phyloP scores from a whole-genome alignment of 1,140 invertebrate genomes.

The Drosophila sturtevanti region DNA sequence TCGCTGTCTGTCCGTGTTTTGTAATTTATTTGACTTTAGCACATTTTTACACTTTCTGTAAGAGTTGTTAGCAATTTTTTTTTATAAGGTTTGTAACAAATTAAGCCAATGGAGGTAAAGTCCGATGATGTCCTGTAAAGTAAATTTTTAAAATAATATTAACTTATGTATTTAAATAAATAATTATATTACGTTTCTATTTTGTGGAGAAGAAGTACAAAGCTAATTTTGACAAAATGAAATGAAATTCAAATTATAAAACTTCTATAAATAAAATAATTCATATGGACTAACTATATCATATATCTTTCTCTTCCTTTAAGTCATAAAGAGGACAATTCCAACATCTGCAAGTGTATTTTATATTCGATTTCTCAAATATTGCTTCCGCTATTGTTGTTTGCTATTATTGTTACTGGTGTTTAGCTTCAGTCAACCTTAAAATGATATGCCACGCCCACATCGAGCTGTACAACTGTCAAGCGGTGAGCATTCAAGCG shows the following conservation, averaged over 20 bases:
- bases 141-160: no score
- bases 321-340: no score
- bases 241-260: no score
- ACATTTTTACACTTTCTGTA: constrained; percentile 47
- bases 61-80: constrained; percentile 45
- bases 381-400: constrained; percentile 19
- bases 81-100: background rate
- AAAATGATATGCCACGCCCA: constrained; percentile 75
- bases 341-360: constrained; percentile 5
- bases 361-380: constrained; percentile 16
- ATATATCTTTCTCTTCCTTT: no score
- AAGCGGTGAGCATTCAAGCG: constrained; percentile 59
- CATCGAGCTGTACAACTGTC: constrained; percentile 53
- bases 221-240: no score
- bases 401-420: background rate
- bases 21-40: constrained; percentile 77
- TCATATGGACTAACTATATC: no score
- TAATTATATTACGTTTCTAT: no score
- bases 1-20: constrained; percentile 73
- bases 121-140: no score
- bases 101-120: no score
- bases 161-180: no score
- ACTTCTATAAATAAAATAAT: no score
- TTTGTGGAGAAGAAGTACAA: no score
- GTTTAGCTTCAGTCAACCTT: constrained; percentile 47